Conservation (phyloP, 2,888 invertebrate genomes). For the Dichetophora obliterata region DNA sequence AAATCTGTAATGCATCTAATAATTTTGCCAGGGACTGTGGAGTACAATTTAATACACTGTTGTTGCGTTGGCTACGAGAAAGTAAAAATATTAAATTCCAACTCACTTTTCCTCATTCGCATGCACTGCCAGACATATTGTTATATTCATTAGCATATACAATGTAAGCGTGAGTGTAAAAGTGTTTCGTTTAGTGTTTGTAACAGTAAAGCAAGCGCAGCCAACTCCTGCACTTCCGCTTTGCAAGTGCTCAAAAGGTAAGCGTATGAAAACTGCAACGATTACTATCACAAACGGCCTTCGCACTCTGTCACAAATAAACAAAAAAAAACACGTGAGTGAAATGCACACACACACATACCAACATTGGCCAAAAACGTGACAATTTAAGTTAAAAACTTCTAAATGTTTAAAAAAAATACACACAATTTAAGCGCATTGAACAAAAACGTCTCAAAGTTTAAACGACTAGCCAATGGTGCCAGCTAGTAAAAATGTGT, state of each 20-base stretch:
- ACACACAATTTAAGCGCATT: not conserved
- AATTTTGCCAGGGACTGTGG: too few species aligned
- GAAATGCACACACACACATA: not conserved
- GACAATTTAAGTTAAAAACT: not conserved
- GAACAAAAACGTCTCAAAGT: slow-evolving; percentile 23
- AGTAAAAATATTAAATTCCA: too few species aligned
- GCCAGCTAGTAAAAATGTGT: not conserved
- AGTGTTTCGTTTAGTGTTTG: not conserved
- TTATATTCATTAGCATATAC: not conserved
- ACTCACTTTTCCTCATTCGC: too few species aligned
- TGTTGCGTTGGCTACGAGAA: too few species aligned
- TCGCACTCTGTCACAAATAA: slow-evolving; percentile 1
- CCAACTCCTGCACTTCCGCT: slow-evolving; percentile 26
- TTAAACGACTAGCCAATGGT: not conserved
- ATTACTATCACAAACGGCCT: slow-evolving; percentile 19
- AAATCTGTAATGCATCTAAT: too few species aligned
- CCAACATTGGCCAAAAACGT: not conserved
- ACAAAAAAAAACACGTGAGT: not conserved
- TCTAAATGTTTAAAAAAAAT: slow-evolving; percentile 6
- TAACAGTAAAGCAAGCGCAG: not conserved
- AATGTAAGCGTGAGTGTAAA: not conserved
- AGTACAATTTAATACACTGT: too few species aligned
- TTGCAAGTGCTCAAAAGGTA: slow-evolving; percentile 12
- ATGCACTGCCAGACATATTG: too few species aligned
- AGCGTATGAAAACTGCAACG: slow-evolving; percentile 28